Conservation (phyloP, 2,113 vertebrate species). For the Thomomys bottae region DNA sequence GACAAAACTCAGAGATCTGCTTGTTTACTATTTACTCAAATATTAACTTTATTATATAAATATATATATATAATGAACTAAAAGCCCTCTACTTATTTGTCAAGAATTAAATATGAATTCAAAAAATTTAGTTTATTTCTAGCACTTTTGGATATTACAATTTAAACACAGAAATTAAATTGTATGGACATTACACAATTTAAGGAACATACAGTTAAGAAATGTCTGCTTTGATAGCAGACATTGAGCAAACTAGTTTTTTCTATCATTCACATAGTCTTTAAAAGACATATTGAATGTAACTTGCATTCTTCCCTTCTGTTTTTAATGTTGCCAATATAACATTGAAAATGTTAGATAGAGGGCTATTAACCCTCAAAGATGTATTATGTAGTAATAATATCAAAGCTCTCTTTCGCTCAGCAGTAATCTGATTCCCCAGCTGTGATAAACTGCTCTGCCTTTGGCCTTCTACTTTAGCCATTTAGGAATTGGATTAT, state of each 20-base stretch:
- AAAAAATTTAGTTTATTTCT: neutral
- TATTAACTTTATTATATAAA: neutral
- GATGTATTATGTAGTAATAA: conserved; percentile 54
- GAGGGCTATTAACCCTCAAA: conserved; percentile 31
- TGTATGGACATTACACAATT: neutral
- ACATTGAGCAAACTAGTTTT: conserved; percentile 21
- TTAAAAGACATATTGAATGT: neutral
- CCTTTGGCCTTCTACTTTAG: conserved; percentile 71
- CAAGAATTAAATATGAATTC: neutral
- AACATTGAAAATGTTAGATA: neutral
- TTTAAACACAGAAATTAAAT: neutral
- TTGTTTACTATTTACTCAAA: neutral
- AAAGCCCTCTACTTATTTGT: neutral
- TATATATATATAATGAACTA: neutral
- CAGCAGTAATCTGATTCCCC: conserved; percentile 66
- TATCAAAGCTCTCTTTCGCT: conserved; percentile 58
- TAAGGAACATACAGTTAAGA: neutral
- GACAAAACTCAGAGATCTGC: neutral
- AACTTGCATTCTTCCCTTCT: neutral
- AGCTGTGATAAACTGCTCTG: conserved; percentile 72
- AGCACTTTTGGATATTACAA: neutral
- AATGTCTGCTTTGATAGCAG: neutral
- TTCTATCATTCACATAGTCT: neutral
- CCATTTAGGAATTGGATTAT: conserved; percentile 76
- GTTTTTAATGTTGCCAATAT: conserved; percentile 29